Evolutionary conservation across 1,140 invertebrate genomes (phyloP), one percentile per base, ranked within the genome.

Genomic region (Liolophura sinensis): DNA sequence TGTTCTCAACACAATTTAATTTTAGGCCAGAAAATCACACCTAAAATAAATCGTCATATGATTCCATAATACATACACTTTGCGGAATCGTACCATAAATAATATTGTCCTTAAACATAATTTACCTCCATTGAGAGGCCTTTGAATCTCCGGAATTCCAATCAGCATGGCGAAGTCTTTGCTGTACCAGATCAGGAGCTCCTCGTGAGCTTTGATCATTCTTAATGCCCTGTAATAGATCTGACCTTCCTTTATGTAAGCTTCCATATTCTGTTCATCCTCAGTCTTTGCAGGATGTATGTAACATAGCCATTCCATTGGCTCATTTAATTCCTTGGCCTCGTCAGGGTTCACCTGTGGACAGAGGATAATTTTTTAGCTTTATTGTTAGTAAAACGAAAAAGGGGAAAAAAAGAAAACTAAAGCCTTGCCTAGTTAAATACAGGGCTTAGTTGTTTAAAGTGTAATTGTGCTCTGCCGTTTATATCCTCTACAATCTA

Each of bases 191-290:
- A 84, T 84, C 9, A 82, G 69, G 0, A 86, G 70, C 67, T 85
- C 80, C 60, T 85, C 77, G 0, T 75, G 74, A 0, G 73, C 69
- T 22, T 69, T 65, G n/a, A 85, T 78, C 27, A 83, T 79, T 46
- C 77, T 60, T 3, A 81, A 68, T 6, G 82, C 74, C 65, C 83
- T 69, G 70, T 83, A 86, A 70, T 81, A 86, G 20, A 86, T 74
- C 51, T 84, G 70, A 18, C 82, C 84, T 60, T 81, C 75, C 60
- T 81, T 78, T 60, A 77, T 72, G 52, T 82, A 80, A 0, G 84
- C 82, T 64, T 86, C 84, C 69, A 86, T 70, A 62, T 85, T 86
- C 69, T 86, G 84, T 65, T 86, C 85, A 48, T 82, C 78, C 40
- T 79, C 77, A 46, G 81, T 70, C 18, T 83, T 69, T 11, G 84